A percentile compares a stretch with the other conserved stretches of the same genome.
Conservation (phyloP, 2,797 vertebrate species). For the Sebastes matsubarae region DNA sequence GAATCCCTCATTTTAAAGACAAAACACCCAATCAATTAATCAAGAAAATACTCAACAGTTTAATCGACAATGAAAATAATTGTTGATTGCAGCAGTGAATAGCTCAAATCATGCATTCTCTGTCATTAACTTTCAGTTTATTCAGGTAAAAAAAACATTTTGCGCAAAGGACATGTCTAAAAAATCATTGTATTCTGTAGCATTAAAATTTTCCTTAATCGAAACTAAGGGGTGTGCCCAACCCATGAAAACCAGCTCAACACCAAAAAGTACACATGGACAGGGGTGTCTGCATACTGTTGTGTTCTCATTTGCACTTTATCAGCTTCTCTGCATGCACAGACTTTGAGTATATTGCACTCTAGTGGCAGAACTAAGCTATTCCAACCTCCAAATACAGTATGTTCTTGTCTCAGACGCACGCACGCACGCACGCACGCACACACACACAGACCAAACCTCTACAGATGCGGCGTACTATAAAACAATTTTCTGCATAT, state of each 20-base stretch:
- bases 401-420: neutral
- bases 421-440: neutral
- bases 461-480: neutral
- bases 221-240: neutral
- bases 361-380: slow-evolving; percentile 56
- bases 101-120: neutral
- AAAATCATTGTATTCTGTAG: neutral
- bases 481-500: slow-evolving; percentile 16
- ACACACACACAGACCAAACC: neutral
- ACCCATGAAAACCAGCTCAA: neutral
- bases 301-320: neutral
- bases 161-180: neutral
- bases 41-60: too few relatives aligned
- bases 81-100: too few relatives aligned
- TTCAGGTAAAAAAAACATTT: neutral
- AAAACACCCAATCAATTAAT: too few relatives aligned
- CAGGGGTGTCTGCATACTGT: neutral
- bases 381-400: neutral
- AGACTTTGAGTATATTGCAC: slow-evolving; percentile 53
- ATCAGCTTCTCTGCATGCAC: neutral
- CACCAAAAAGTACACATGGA: neutral
- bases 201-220: neutral
- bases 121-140: neutral
- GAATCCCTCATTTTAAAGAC: too few relatives aligned
- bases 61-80: too few relatives aligned